Evolutionary conservation across 2,888 invertebrate genomes (phyloP).

Genomic region (Phyllotreta striolata): DNA sequence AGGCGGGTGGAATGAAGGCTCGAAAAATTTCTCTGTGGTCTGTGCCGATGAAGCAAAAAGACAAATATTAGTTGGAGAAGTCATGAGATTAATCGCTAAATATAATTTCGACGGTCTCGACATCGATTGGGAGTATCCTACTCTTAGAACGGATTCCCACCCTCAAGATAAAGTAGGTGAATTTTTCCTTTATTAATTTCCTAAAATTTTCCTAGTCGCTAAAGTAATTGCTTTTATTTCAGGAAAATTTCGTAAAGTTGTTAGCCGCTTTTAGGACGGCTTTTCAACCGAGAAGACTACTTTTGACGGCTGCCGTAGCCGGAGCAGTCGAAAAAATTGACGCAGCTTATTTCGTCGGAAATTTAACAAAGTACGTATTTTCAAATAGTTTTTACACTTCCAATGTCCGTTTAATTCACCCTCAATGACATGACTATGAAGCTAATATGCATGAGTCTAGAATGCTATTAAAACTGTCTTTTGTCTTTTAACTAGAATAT

Average conservation of each 20-base stretch:
- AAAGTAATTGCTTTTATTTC: slow-evolving; percentile 55
- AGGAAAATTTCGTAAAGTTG: slow-evolving; percentile 50
- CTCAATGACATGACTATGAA: no score
- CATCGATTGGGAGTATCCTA: slow-evolving; percentile 88
- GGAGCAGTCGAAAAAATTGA: slow-evolving; percentile 47
- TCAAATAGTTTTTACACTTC: background rate
- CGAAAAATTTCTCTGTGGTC: slow-evolving; percentile 59
- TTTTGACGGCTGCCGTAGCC: slow-evolving; percentile 52
- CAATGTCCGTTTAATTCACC: no score
- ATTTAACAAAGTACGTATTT: slow-evolving; percentile 46
- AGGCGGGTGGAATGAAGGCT: slow-evolving; percentile 72
- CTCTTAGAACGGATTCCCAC: slow-evolving; percentile 50
- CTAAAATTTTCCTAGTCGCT: slow-evolving; percentile 67
- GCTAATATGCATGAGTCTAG: no score
- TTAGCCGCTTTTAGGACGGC: slow-evolving; percentile 46
- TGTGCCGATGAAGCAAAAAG: slow-evolving; percentile 55
- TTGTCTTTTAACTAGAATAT: no score
- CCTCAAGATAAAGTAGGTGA: slow-evolving; percentile 41
- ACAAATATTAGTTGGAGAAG: slow-evolving; percentile 24
- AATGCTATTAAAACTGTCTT: no score
- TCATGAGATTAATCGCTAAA: slow-evolving; percentile 35
- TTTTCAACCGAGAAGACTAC: slow-evolving; percentile 43
- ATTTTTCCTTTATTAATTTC: slow-evolving; percentile 46
- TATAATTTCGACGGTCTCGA: slow-evolving; percentile 84
- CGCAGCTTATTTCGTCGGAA: slow-evolving; percentile 49